Evolutionary conservation across 2,888 invertebrate genomes (phyloP).

Genomic region (Argyra leucocephala): DNA sequence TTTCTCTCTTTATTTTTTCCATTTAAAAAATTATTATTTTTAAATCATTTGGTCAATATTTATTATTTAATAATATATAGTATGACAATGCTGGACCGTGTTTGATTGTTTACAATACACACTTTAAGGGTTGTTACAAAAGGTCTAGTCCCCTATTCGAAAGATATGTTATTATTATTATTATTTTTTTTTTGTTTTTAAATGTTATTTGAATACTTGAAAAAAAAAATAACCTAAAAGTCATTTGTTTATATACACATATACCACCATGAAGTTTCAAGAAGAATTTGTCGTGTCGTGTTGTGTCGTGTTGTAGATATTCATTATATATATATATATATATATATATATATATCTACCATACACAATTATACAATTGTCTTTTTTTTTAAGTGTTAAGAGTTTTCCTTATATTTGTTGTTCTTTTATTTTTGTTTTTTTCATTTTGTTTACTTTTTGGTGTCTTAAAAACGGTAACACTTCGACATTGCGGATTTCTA

Average conservation of each 20-base stretch:
- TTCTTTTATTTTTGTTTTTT: neutral
- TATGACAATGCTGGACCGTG: conserved; percentile 8
- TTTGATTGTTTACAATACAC: conserved; percentile 7
- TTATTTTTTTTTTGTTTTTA: neutral
- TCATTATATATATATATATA: too few species aligned
- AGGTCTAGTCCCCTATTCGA: neutral
- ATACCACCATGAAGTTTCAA: neutral
- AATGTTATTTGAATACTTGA: neutral
- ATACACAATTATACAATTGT: too few species aligned
- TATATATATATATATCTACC: too few species aligned
- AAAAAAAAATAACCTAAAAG: neutral
- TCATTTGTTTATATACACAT: neutral
- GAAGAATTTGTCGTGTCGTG: neutral
- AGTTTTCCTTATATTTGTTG: neutral
- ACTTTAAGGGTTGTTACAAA: conserved; percentile 9
- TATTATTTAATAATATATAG: too few species aligned
- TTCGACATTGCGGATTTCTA: conserved; percentile 3
- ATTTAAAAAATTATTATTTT: too few species aligned
- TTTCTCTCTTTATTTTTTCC: too few species aligned
- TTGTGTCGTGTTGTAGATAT: neutral
- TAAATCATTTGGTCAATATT: conserved; percentile 8
- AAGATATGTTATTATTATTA: too few species aligned
- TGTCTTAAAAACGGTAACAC: neutral
- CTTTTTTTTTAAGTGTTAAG: neutral
- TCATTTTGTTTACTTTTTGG: too few species aligned